Conservation (phyloP, 2,888 invertebrate species). For the Yponomeuta malinellus region DNA sequence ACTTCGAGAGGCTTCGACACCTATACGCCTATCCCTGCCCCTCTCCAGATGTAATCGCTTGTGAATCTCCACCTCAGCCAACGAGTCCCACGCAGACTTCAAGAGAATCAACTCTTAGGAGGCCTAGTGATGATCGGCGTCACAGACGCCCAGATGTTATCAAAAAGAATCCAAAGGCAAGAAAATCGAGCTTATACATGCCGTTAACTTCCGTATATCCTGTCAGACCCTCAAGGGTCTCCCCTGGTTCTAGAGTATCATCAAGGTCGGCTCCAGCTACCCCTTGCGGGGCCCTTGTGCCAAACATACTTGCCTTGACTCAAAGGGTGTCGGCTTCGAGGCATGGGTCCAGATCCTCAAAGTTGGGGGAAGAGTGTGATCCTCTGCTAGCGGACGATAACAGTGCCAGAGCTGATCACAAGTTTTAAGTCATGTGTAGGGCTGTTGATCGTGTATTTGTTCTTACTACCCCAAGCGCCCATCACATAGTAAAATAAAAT, state of each 20-base stretch:
- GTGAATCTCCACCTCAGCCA: conserved; percentile 83
- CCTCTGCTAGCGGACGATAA: conserved; percentile 75
- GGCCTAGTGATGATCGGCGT: conserved; percentile 72
- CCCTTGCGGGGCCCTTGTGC: conserved; percentile 82
- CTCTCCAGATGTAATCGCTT: conserved; percentile 44
- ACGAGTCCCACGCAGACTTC: conserved; percentile 89
- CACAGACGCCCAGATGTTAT: conserved; percentile 55
- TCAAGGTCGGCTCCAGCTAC: conserved; percentile 89
- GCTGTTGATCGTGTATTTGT: background rate
- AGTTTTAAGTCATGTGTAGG: conserved; percentile 41
- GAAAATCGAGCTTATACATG: conserved; percentile 83
- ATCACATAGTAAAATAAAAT: background rate
- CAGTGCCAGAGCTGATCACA: conserved; percentile 48
- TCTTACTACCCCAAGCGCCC: background rate
- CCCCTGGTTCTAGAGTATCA: conserved; percentile 76
- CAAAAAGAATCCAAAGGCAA: conserved; percentile 48
- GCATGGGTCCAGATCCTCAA: conserved; percentile 62
- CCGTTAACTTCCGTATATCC: conserved; percentile 69
- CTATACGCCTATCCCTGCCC: conserved; percentile 41
- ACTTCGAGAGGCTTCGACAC: conserved; percentile 46
- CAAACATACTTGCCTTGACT: conserved; percentile 78
- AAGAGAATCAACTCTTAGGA: conserved; percentile 82
- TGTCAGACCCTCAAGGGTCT: conserved; percentile 48
- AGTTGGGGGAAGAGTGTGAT: conserved; percentile 76
- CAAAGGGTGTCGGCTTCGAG: conserved; percentile 70